Percentiles rank a stretch among this genome's conserved stretches.
phyloP scores from a whole-genome alignment of 2,797 vertebrate species.

The Epinephelus awoara region DNA sequence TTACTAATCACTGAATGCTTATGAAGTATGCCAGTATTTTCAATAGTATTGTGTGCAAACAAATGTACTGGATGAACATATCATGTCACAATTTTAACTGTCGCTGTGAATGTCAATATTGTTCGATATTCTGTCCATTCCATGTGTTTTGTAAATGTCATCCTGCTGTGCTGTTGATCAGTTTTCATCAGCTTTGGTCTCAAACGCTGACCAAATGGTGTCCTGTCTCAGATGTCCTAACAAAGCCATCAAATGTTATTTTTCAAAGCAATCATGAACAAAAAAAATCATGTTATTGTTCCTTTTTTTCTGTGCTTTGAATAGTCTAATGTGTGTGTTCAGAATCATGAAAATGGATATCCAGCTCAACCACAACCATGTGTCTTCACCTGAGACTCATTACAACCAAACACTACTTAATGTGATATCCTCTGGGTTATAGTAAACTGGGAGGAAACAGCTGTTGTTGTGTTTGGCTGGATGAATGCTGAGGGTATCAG shows the following conservation, averaged over 20 bases:
- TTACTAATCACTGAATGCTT: slow-evolving; percentile 41
- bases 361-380: slow-evolving; percentile 21
- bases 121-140: slow-evolving; percentile 46
- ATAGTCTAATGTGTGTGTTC: slow-evolving; percentile 36
- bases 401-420: background rate
- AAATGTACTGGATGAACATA: slow-evolving; percentile 27
- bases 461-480: background rate
- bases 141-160: slow-evolving; percentile 33
- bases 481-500: background rate
- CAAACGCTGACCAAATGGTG: slow-evolving; percentile 20
- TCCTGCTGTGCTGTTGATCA: slow-evolving; percentile 21
- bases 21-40: slow-evolving; percentile 22
- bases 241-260: slow-evolving; percentile 44
- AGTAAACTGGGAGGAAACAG: background rate
- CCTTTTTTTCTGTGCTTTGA: slow-evolving; percentile 21
- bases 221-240: slow-evolving; percentile 36
- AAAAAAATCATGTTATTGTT: background rate
- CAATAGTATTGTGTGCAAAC: slow-evolving; percentile 24
- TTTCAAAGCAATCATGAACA: slow-evolving; percentile 47
- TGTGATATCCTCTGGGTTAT: background rate
- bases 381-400: slow-evolving; percentile 21
- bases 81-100: slow-evolving; percentile 8
- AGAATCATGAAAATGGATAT: slow-evolving; percentile 40
- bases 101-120: slow-evolving; percentile 39
- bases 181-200: slow-evolving; percentile 25